Conservation (phyloP, 2,888 invertebrate species). For the Nemoura dubitans region DNA sequence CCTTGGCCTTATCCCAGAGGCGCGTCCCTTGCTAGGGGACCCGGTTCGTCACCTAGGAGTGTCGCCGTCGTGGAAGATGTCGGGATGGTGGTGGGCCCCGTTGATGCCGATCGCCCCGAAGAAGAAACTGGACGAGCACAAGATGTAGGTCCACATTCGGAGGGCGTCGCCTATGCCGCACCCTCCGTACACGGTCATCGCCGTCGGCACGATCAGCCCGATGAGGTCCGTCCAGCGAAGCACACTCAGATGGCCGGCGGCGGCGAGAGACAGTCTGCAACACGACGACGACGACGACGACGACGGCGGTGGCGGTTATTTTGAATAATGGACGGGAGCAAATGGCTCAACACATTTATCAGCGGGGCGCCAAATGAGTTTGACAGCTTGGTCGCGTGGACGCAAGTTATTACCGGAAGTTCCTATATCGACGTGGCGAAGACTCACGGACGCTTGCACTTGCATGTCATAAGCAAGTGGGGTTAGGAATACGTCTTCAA, state of each 20-base stretch:
- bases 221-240: constrained; percentile 49
- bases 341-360: not conserved
- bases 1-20: not conserved
- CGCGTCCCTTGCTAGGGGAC: not conserved
- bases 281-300: too few relatives aligned
- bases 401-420: not conserved
- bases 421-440: not conserved
- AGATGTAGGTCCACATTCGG: constrained; percentile 66
- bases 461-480: too few relatives aligned
- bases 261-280: constrained; percentile 22
- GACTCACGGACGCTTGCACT: too few relatives aligned
- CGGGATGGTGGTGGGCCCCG: constrained; percentile 83
- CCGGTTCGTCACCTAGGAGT: constrained; percentile 61
- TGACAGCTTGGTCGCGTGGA: not conserved
- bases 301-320: too few relatives aligned
- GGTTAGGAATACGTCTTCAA: too few relatives aligned
- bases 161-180: constrained; percentile 57
- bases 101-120: constrained; percentile 74
- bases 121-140: constrained; percentile 66
- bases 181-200: constrained; percentile 49
- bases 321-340: too few relatives aligned
- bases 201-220: constrained; percentile 48
- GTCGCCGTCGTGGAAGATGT: constrained; percentile 82
- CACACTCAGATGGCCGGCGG: constrained; percentile 16
- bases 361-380: not conserved